Evolutionary conservation across 2,113 vertebrate genomes (phyloP), one percentile per base, ranked within the genome.

Genomic region (Salminus brasiliensis): DNA sequence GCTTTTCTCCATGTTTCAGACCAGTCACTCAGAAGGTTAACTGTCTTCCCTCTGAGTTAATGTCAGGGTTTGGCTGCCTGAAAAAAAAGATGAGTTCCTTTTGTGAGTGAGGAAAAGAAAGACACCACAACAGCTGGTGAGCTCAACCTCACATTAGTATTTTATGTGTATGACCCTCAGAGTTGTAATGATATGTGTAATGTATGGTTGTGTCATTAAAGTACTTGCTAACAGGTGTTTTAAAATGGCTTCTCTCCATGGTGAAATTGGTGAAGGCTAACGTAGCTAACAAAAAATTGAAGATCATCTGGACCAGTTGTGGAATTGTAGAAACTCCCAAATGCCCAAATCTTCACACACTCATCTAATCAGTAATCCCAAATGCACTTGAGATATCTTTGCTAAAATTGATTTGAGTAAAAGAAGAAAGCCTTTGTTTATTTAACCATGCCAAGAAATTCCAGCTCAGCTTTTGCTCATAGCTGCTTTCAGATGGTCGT

Each of bases 121-220:
- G 43, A 76, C 29, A 72, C 77, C 68, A 78, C 84, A 91, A 86
- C 89, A 92, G 87, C 84, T 91, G 90, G 83, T 87, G 71, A 87
- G 87, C 82, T 88, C 87, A 88, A 85, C 85, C 82, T 90, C 83
- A 88, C 84, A 85, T 84, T 88, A 88, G 90, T 88, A 78, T 90
- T 91, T 91, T 89, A 91, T 91, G 88, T 86, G 89, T 79, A 83
- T 89, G 85, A 89, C 87, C 85, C 78, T 72, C 81, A 74, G 86
- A 76, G 80, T 85, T 83, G 84, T 88, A 87, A 87, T 89, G 83
- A 85, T 88, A 80, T 84, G 81, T 77, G 85, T 86, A 89, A 90
- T 72, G 47, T 76, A 57, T 49, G 69, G 81, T 70, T 87, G 79
- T 23, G 73, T 57, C 43, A 83, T 88, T 85, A 86, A 83, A 87